These are phyloP conservation scores for Alviniconcha strummeri DNA, from an alignment of 2,888 invertebrate genomes.

Conservation along the genomic window DNA sequence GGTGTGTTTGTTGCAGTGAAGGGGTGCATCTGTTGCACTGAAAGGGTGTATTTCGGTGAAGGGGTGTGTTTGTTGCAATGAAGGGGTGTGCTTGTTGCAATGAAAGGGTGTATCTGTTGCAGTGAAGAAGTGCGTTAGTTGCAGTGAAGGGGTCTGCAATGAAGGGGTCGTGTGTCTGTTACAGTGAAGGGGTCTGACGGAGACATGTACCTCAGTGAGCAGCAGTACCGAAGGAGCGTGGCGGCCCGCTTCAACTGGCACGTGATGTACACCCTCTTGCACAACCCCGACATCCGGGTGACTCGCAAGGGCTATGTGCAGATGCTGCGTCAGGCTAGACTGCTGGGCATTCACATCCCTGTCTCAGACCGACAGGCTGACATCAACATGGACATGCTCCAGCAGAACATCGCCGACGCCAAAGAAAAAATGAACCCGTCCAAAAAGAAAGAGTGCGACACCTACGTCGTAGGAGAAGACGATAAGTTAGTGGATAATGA, in stretches of 20 bases:
- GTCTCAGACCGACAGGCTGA: constrained; percentile 40
- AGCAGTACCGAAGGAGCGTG: background rate
- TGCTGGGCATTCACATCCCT: constrained; percentile 34
- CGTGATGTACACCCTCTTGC: constrained; percentile 50
- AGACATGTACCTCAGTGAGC: background rate
- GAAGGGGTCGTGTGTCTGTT: no score
- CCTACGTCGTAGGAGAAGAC: background rate
- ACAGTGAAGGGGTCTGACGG: no score
- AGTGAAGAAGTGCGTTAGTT: no score
- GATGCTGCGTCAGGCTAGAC: constrained; percentile 35
- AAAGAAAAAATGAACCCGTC: background rate
- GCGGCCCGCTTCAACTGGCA: constrained; percentile 50
- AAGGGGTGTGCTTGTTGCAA: no score
- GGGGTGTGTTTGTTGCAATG: no score
- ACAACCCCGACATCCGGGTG: constrained; percentile 48
- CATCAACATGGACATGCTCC: constrained; percentile 39
- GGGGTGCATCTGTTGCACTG: no score
- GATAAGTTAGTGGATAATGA: background rate
- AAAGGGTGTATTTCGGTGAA: no score
- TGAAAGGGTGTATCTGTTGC: no score
- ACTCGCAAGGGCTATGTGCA: constrained; percentile 45
- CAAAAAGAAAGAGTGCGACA: background rate
- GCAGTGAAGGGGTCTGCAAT: no score
- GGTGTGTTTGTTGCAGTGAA: no score
- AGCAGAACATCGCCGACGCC: constrained; percentile 31